Evolutionary conservation across 2,888 invertebrate species (phyloP).

Genomic region (Drosophila quinaria): DNA sequence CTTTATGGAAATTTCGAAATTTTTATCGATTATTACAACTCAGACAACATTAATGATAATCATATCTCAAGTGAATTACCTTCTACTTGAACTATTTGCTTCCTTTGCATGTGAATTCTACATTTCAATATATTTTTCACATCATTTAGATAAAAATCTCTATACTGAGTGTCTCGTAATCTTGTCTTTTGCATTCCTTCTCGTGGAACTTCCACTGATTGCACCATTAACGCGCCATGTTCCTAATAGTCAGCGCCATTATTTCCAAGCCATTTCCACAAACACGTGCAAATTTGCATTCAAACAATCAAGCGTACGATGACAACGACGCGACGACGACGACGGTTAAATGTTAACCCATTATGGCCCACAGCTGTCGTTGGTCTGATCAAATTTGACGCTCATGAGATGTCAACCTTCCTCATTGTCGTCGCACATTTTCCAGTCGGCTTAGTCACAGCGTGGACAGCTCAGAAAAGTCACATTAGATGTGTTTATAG

Average conservation of each 20-base stretch:
- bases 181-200: conserved; percentile 18
- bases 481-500: conserved; percentile 66
- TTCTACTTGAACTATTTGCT: neutral
- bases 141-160: conserved; percentile 6
- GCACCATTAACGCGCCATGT: conserved; percentile 50
- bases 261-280: conserved; percentile 43
- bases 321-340: conserved; percentile 12
- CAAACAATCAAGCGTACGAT: conserved; percentile 16
- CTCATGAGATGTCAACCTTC: conserved; percentile 27
- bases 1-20: no score
- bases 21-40: no score
- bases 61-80: no score
- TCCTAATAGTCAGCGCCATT: conserved; percentile 68
- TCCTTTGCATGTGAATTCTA: no score
- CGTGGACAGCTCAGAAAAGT: conserved; percentile 52
- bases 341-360: conserved; percentile 67
- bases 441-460: conserved; percentile 55
- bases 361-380: conserved; percentile 48
- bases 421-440: conserved; percentile 59
- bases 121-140: conserved; percentile 12
- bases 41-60: no score
- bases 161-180: neutral
- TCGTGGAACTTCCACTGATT: conserved; percentile 38
- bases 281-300: conserved; percentile 62
- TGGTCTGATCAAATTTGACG: conserved; percentile 46